Base-by-base conservation (phyloP, 2,797 vertebrate species). In the Brotogeris chrysoptera region DNA sequence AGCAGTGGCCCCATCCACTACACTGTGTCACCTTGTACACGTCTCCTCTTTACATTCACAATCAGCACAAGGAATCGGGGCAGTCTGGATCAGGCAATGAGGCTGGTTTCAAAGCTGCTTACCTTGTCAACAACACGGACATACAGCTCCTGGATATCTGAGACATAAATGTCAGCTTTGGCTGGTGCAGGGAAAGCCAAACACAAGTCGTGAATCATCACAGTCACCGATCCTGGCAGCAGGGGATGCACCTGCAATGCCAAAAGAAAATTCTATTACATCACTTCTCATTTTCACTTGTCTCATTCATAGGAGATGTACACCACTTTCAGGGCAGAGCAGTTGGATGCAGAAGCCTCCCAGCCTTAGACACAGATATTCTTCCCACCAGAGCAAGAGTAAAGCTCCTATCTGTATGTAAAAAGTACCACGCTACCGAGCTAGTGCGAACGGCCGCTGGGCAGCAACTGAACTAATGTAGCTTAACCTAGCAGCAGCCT, bases 41-140 rank as follows among this genome's bases (percentile, higher is more conserved):
- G 21, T 27, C 47, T 86, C 36, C 6, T 28, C 47, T 52, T 23
- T 7, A 14, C 2, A 23, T 9, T 55, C 41, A 34, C 1, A 5
- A 57, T 2, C 46, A 90, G 85, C 66, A 66, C 41, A 20, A 28
- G 52, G 47, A 34, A 70, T 4, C 27, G 11, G 57, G 30, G 53
- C 72, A 77, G 44, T 20, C 32, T 20, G 53, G 10, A 63, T 32
- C 52, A 87, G 52, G 66, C 20, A 65, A 24, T 16, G 38, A 9
- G 7, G 38, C 60, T 50, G 50, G 4, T 61, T 77, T 18, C 74
- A 49, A 39, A 91, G 90, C 44, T 76, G 98, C 98, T 92, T 92
- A 99, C 99, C 99, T 99, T 99, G 98, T 99, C 99, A 52, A 99
- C 99, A 88, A 99, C 99, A 50, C 98, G 98, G 53, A 99, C 97